A percentile compares a stretch with the other conserved stretches of the same genome.
phyloP scores from a whole-genome alignment of 2,888 invertebrate genomes.

The Labia minor region DNA sequence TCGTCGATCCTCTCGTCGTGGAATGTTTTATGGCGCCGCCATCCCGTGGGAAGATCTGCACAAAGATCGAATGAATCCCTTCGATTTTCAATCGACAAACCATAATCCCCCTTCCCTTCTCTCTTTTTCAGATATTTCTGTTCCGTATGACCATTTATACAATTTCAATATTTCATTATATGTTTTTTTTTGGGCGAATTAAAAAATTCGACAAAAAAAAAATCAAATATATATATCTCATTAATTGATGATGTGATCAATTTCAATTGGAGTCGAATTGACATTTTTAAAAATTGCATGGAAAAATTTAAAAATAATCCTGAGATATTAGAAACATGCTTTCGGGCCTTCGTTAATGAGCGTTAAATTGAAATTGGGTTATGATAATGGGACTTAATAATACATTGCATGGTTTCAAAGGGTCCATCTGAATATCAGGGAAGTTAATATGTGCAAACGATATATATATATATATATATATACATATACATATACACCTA shows the following conservation, averaged over 20 bases:
- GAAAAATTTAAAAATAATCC: slow-evolving; percentile 8
- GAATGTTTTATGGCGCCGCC: neutral
- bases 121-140: neutral
- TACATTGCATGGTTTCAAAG: neutral
- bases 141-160: slow-evolving; percentile 13
- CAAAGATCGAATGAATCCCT: neutral
- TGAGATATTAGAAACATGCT: slow-evolving; percentile 5
- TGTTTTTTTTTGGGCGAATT: neutral
- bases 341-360: neutral
- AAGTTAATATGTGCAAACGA: neutral
- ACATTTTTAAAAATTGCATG: slow-evolving; percentile 1
- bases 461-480: no score
- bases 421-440: neutral
- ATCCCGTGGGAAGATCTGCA: slow-evolving; percentile 1
- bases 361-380: neutral
- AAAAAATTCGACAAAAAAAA: neutral
- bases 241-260: slow-evolving; percentile 5
- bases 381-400: slow-evolving; percentile 1
- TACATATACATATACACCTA: no score
- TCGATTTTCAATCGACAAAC: neutral
- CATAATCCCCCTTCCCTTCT: neutral
- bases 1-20: neutral
- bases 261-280: neutral
- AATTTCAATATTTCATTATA: neutral
- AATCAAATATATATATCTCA: neutral